phyloP scores from a whole-genome alignment of 1,140 invertebrate genomes.

The Galleria mellonella region DNA sequence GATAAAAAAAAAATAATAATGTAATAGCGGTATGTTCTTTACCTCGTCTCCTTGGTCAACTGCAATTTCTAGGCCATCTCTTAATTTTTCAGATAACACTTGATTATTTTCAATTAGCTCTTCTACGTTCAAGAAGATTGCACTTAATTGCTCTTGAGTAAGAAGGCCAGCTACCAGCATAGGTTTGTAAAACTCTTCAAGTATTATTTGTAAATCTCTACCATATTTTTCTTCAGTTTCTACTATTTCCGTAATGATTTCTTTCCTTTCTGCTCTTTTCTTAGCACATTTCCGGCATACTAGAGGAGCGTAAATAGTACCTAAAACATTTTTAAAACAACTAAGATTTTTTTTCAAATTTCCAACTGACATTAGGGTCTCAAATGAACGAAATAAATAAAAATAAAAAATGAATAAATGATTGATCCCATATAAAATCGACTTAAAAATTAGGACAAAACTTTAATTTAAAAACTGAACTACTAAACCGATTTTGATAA shows the following conservation, averaged over 20 bases:
- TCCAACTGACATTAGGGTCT: not conserved
- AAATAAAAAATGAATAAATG: too few relatives aligned
- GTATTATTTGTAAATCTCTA: slow-evolving; percentile 91
- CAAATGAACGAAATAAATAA: too few relatives aligned
- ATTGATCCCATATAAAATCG: too few relatives aligned
- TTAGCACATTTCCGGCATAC: slow-evolving; percentile 92
- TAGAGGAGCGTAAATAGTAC: slow-evolving; percentile 83
- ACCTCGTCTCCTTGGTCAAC: slow-evolving; percentile 82
- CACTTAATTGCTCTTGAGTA: slow-evolving; percentile 87
- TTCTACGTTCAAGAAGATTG: slow-evolving; percentile 95
- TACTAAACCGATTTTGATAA: too few relatives aligned
- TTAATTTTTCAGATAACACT: slow-evolving; percentile 88
- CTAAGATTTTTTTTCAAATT: not conserved
- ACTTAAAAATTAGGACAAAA: too few relatives aligned
- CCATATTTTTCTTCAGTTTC: slow-evolving; percentile 98
- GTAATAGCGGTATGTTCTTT: slow-evolving; percentile 5
- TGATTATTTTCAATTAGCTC: slow-evolving; percentile 93
- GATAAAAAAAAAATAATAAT: slow-evolving; percentile 2
- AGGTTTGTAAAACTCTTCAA: slow-evolving; percentile 95
- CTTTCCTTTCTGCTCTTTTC: slow-evolving; percentile 90
- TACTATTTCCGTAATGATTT: slow-evolving; percentile 96
- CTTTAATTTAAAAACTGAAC: too few relatives aligned
- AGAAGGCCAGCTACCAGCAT: slow-evolving; percentile 92
- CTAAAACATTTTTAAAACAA: slow-evolving; percentile 42
- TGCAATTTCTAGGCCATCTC: slow-evolving; percentile 91